Conservation (phyloP, 2,113 vertebrate genomes). For the Cairina moschata region DNA sequence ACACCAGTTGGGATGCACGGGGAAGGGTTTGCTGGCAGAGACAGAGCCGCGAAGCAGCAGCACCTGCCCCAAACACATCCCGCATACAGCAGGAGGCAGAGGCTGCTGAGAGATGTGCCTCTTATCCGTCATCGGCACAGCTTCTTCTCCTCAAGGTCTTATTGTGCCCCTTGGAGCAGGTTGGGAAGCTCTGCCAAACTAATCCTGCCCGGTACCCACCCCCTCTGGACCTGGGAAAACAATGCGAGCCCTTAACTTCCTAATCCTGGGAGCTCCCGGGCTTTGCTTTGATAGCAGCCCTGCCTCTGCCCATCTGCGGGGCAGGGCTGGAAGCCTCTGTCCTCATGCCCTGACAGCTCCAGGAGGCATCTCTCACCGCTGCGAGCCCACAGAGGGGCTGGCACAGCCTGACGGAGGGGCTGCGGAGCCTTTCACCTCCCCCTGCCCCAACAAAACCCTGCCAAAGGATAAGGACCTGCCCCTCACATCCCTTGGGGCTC, state of each 20-base stretch:
- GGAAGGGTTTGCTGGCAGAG: not conserved
- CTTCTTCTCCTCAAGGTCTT: slow-evolving; percentile 60
- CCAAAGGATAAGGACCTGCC: not conserved
- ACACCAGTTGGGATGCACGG: accelerated
- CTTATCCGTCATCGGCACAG: slow-evolving; percentile 29
- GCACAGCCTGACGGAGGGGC: not conserved
- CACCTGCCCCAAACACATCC: not conserved
- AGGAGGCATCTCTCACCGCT: slow-evolving; percentile 14
- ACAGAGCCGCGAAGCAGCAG: not conserved
- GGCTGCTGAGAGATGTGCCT: not conserved
- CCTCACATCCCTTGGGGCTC: accelerated
- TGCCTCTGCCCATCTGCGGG: slow-evolving; percentile 21
- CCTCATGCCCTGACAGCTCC: not conserved
- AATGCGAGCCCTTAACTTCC: slow-evolving; percentile 54
- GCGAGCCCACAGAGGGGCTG: accelerated
- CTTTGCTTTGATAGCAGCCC: slow-evolving; percentile 60
- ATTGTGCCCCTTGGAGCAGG: slow-evolving; percentile 40
- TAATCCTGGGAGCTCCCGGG: not conserved
- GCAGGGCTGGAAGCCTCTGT: not conserved
- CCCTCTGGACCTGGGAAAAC: slow-evolving; percentile 32
- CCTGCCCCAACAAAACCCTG: not conserved
- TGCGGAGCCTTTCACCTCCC: accelerated
- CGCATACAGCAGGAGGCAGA: not conserved
- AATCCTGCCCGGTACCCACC: slow-evolving; percentile 67
- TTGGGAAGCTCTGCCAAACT: slow-evolving; percentile 43